Base-by-base conservation (phyloP, 2,797 vertebrate species). In the Sylvilagus floridanus region DNA sequence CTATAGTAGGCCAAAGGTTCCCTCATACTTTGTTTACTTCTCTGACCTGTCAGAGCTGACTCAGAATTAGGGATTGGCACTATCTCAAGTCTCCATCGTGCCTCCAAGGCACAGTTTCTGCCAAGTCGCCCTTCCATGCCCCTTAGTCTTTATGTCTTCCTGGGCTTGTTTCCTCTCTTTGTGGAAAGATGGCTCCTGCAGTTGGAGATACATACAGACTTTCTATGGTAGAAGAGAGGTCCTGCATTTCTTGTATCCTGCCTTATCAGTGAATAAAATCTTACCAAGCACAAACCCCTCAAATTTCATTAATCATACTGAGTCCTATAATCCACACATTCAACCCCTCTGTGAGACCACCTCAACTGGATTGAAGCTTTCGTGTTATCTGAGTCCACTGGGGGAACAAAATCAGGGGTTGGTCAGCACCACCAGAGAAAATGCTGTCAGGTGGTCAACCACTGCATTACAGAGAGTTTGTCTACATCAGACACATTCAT, bases 321-420 rank as follows among this genome's bases (percentile, higher is more conserved):
- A 7, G 9, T 42, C 30, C 69, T 13, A 28, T 1, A 71, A 0
- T 47, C 22, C 28, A 22, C 6, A 17, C 26, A 47, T 16, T 52
- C 47, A n/a, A 60, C 7, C 4, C 35, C 32, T 28, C 17, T 42
- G 57, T 0, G 12, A 88, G 50, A 88, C 4, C 30, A 50, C 14
- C 7, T 16, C 16, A 8, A 47, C 2, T 78, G 28, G 9, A 28
- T 78, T 65, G 21, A 84, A 84, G 54, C 2, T 26, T 22, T 42
- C 4, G 30, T 16, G 3, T 24, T 77, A 54, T 32, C 13, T 35
- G 63, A 91, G 35, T 47, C 42, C 8, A 42, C 42, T 92, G 35
- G 68, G 7, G 21, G 37, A 84, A 84, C 4, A 78, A 68, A 90
- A 50, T 90, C 52, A 95, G 22, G 24, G 14, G 14, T 92, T 16